Percentiles rank a stretch among this genome's conserved stretches.
Conservation (phyloP, 2,113 vertebrate species). For the Macrotis lagotis region DNA sequence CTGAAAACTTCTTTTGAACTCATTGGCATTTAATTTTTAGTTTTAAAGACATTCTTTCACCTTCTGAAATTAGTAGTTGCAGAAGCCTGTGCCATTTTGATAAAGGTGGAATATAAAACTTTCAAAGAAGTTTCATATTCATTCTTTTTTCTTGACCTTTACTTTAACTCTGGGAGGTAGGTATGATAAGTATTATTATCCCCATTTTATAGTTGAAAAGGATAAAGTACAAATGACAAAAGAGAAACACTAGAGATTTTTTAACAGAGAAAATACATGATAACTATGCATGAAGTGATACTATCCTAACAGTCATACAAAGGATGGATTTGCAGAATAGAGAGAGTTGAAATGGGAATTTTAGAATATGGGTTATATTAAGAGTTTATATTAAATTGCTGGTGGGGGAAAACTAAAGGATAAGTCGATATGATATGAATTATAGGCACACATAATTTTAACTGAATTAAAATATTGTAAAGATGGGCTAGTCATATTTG, state of each 20-base stretch:
- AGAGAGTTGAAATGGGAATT: not conserved
- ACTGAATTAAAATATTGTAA: not conserved
- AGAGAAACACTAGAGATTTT: not conserved
- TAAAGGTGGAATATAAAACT: too few species aligned
- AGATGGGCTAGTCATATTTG: not conserved
- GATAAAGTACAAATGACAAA: not conserved
- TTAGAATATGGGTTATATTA: not conserved
- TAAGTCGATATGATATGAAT: not conserved
- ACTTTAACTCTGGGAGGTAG: not conserved
- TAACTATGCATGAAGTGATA: not conserved
- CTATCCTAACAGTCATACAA: not conserved
- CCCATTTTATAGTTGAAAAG: not conserved
- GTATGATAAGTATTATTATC: not conserved
- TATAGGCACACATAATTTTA: not conserved
- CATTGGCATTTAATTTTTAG: slow-evolving; percentile 31
- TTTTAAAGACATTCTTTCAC: slow-evolving; percentile 51
- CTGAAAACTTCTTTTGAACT: not conserved
- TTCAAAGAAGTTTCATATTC: too few species aligned
- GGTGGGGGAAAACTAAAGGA: not conserved
- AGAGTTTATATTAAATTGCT: not conserved
- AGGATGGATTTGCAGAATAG: not conserved
- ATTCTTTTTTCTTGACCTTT: not conserved
- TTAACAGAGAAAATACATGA: not conserved
- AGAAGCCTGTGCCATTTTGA: too few species aligned
- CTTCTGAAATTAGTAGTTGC: slow-evolving; percentile 9